Evolutionary conservation across 2,113 vertebrate genomes (phyloP).

Genomic region (Oryzias javanicus): DNA sequence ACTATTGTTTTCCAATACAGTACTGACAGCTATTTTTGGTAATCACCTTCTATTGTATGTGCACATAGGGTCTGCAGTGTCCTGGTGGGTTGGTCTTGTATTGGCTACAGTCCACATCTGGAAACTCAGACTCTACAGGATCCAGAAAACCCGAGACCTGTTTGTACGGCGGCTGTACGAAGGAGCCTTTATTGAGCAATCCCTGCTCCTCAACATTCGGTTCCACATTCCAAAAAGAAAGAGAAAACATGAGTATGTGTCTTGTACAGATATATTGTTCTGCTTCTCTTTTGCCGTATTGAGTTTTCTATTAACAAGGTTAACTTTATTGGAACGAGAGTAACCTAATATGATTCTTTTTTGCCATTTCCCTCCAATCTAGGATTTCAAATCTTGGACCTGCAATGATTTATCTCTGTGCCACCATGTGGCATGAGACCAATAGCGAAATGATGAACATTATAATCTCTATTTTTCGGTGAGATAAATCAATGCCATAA

Average conservation of each 20-base stretch:
- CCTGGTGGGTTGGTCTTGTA: constrained; percentile 67
- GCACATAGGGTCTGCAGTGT: constrained; percentile 26
- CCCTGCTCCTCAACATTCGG: constrained; percentile 68
- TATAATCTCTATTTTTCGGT: constrained; percentile 77
- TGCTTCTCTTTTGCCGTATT: no score
- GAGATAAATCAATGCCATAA: constrained; percentile 9
- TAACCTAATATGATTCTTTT: no score
- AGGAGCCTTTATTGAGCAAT: constrained; percentile 74
- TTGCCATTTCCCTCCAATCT: not conserved
- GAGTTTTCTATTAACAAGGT: no score
- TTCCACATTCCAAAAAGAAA: constrained; percentile 41
- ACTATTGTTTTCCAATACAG: not conserved
- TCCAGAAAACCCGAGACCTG: constrained; percentile 71
- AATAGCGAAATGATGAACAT: constrained; percentile 75
- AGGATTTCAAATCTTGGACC: not conserved
- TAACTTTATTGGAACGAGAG: no score
- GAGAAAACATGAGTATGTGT: constrained; percentile 37
- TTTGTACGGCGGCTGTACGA: constrained; percentile 68
- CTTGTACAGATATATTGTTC: not conserved
- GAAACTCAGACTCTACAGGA: constrained; percentile 54
- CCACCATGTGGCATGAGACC: constrained; percentile 81
- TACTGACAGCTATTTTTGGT: no score
- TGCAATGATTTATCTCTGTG: constrained; percentile 66
- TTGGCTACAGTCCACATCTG: constrained; percentile 67
- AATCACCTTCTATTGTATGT: no score